phyloP scores from a whole-genome alignment of 2,888 invertebrate species.

The Physocephala rufipes region DNA sequence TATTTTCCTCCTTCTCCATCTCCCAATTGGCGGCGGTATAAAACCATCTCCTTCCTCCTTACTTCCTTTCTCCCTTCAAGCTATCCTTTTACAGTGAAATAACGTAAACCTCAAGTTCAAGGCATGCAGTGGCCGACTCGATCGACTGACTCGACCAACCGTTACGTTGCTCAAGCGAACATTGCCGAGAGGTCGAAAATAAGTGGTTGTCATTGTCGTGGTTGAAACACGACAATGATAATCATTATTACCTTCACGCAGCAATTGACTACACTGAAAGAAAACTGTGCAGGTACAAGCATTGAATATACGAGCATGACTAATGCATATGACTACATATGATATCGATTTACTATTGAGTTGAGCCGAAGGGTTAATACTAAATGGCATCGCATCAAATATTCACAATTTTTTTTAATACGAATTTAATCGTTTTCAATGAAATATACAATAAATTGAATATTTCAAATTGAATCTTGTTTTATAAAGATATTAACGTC shows the following conservation, averaged over 20 bases:
- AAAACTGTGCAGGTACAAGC: neutral
- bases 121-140: slow-evolving; percentile 7
- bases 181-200: neutral
- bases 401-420: too few species aligned
- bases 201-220: neutral
- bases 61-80: too few species aligned
- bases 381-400: too few species aligned
- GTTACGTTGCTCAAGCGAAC: neutral
- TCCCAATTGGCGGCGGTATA: neutral
- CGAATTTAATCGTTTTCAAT: too few species aligned
- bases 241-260: neutral
- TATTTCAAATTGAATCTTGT: too few species aligned
- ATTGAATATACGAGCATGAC: too few species aligned
- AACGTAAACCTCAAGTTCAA: slow-evolving; percentile 30
- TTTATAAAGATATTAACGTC: too few species aligned
- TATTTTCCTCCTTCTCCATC: neutral
- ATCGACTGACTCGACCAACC: too few species aligned
- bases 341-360: too few species aligned
- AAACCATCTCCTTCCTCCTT: neutral
- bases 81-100: neutral
- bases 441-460: too few species aligned
- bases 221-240: neutral
- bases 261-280: neutral
- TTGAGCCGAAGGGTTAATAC: too few species aligned
- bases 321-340: too few species aligned